Conservation (phyloP, 2,888 invertebrate genomes). For the Scaptodrosophila latifasciaeformis region DNA sequence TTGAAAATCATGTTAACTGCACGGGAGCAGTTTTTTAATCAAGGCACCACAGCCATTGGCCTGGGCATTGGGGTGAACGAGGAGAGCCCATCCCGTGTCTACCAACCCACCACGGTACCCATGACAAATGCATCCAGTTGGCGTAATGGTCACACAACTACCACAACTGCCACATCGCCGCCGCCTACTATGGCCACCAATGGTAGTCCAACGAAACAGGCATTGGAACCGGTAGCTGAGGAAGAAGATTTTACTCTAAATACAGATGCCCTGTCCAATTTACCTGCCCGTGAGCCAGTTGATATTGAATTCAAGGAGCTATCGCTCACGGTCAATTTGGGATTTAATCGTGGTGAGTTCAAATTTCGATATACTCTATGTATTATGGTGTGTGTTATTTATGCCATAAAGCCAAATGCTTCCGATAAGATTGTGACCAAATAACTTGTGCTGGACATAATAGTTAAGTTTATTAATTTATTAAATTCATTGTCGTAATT, state of each 20-base stretch:
- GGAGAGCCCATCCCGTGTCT: constrained; percentile 46
- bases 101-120: constrained; percentile 64
- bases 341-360: constrained; percentile 82
- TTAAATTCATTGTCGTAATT: no score
- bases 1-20: constrained; percentile 56
- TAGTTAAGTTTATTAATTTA: no score
- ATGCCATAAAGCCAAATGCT: constrained; percentile 32
- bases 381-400: no score
- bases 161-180: constrained; percentile 17
- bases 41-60: constrained; percentile 49
- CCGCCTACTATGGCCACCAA: constrained; percentile 9
- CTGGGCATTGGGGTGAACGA: constrained; percentile 61
- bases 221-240: constrained; percentile 37
- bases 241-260: constrained; percentile 40
- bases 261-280: constrained; percentile 64
- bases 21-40: constrained; percentile 63
- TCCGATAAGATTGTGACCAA: constrained; percentile 57
- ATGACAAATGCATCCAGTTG: constrained; percentile 43
- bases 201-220: constrained; percentile 18
- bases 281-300: constrained; percentile 77
- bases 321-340: constrained; percentile 82
- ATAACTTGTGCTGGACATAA: no score
- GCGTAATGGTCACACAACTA: constrained; percentile 35
- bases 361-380: no score
- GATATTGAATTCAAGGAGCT: constrained; percentile 86